Evolutionary conservation across 2,797 vertebrate species (phyloP), one percentile per base, ranked within the genome.

Genomic region (Vireo griseus): DNA sequence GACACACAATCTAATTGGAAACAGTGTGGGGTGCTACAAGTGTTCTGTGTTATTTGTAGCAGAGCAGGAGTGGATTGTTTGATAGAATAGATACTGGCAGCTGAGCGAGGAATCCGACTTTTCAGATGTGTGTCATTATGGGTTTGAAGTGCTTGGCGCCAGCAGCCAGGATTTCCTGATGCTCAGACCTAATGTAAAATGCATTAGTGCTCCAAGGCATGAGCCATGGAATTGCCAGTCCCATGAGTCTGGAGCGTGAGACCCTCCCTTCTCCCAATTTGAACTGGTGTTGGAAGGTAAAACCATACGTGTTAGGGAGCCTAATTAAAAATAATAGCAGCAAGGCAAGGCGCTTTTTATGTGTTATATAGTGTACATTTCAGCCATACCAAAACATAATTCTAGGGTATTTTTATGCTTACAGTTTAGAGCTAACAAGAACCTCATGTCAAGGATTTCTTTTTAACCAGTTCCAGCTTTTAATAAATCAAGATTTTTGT

Each of bases 281-380:
- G 95, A 96, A 91, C 86, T 97, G 95, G 96, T 97, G 88, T 96
- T 97, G 95, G 96, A 97, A 96, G 96, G 97, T 96, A 94, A 97
- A 97, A 92, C 96, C 94, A 94, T 96, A 95, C 94, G 84, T 96
- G 94, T 96, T 96, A 73, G 95, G 93, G 91, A 97, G 87, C 93
- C 97, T 98, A 98, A 98, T 98, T 98, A 98, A 98, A 98, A 97
- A 97, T 98, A 98, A 98, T 98, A 97, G 96, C 97, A 97, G 96
- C 94, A 83, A 97, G 97, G 95, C 95, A 88, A 83, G 90, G 69
- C 88, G 65, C 89, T 97, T 96, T 95, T 96, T 91, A 75, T 95
- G 82, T 93, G 93, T 96, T 97, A 88, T 96, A 88, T 91, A 96
- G 95, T 87, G 93, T 96, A 80, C 95, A 94, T 97, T 96, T 94